These are phyloP conservation scores for Halcyon leucocephala DNA, from an alignment of 2,797 vertebrate species.

Conservation along the genomic window DNA sequence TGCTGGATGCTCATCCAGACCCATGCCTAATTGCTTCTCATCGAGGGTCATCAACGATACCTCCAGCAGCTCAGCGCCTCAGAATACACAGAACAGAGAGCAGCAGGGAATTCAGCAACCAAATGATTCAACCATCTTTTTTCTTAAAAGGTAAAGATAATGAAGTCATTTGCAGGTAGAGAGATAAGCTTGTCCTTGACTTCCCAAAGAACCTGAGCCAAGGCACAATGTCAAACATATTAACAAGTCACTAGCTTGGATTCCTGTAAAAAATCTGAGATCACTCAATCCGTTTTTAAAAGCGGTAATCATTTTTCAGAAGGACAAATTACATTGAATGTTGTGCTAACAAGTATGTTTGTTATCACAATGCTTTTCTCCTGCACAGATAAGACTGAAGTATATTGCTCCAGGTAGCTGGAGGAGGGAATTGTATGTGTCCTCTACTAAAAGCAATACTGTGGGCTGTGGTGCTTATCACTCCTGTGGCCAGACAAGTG, in stretches of 20 bases:
- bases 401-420: neutral
- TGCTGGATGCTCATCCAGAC: neutral
- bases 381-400: neutral
- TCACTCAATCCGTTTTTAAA: neutral
- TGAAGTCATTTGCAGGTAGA: neutral
- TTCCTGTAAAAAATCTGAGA: slow-evolving; percentile 6
- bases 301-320: neutral
- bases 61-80: neutral
- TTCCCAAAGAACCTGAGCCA: neutral
- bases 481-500: neutral
- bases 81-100: rapidly evolving
- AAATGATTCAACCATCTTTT: neutral
- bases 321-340: neutral
- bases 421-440: neutral
- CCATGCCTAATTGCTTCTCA: neutral
- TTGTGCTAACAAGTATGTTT: neutral
- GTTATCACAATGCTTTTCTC: neutral
- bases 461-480: neutral
- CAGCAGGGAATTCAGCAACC: neutral
- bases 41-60: neutral
- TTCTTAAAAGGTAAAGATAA: neutral
- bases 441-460: neutral
- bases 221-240: neutral
- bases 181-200: slow-evolving; percentile 19
- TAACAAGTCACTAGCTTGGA: neutral